Evolutionary conservation across 2,113 vertebrate species (phyloP).

Genomic region (Macroglossus sobrinus): DNA sequence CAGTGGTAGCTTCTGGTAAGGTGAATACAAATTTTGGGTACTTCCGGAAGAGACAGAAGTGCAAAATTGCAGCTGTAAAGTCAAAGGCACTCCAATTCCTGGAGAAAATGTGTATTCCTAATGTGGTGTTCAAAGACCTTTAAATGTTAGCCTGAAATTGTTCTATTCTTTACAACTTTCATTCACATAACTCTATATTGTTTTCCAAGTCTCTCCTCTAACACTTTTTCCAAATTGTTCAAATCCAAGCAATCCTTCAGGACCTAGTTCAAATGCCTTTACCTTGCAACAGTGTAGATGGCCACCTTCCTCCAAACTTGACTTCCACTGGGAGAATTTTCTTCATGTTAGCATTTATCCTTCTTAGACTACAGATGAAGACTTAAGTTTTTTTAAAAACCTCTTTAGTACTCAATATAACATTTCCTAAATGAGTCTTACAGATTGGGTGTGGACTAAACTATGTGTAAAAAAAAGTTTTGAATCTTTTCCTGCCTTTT

Average conservation of each 20-base stretch:
- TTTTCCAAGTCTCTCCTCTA: not conserved
- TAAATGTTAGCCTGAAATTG: not conserved
- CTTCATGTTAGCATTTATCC: not conserved
- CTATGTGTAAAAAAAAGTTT: not conserved
- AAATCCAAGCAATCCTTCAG: not conserved
- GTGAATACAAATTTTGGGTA: not conserved
- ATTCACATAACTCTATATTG: not conserved
- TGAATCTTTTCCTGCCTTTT: not conserved
- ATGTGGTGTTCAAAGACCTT: not conserved
- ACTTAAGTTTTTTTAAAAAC: not conserved
- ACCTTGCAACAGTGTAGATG: not conserved
- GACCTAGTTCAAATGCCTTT: not conserved
- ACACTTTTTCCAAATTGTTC: not conserved
- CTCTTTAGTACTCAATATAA: not conserved
- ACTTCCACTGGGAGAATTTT: not conserved
- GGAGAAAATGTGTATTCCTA: not conserved
- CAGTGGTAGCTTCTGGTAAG: not conserved
- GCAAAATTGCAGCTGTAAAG: not conserved
- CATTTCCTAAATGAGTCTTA: not conserved
- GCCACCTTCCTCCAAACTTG: not conserved
- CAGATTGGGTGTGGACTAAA: not conserved
- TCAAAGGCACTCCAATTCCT: not conserved
- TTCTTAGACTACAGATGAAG: not conserved
- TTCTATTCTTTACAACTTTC: not conserved
- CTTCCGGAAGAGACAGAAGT: not conserved